These are phyloP conservation scores for Turdus rufiventris DNA, from an alignment of 2,113 vertebrate species.

Conservation along the genomic window DNA sequence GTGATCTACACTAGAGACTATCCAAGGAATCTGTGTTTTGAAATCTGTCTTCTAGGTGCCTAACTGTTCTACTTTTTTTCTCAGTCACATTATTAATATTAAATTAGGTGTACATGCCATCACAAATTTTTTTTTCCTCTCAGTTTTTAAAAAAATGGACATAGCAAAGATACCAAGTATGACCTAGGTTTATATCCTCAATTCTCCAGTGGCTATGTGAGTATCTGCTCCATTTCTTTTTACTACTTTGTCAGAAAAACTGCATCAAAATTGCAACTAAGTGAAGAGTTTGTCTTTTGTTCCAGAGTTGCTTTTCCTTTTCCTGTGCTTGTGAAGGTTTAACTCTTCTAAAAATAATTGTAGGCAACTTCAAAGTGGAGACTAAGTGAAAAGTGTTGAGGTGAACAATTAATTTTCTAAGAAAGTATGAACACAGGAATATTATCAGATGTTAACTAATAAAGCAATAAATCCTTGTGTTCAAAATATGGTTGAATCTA, in stretches of 20 bases:
- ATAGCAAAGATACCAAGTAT: not conserved
- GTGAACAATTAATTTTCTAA: not conserved
- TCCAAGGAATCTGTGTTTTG: not conserved
- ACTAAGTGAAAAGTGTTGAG: not conserved
- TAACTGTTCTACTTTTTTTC: not conserved
- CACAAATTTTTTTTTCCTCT: not conserved
- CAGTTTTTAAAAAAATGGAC: not conserved
- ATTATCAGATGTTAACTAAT: not conserved
- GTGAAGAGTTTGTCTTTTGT: not conserved
- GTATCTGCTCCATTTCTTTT: not conserved
- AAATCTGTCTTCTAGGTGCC: not conserved
- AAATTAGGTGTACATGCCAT: not conserved
- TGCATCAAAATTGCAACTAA: not conserved
- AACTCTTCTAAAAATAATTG: not conserved
- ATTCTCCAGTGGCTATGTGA: not conserved
- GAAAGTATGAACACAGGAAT: not conserved
- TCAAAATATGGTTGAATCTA: not conserved
- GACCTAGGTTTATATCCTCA: not conserved
- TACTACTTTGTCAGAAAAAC: not conserved
- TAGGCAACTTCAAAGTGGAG: not conserved
- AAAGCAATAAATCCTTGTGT: not conserved
- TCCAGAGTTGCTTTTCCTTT: not conserved
- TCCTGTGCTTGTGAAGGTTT: not conserved
- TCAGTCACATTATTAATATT: not conserved
- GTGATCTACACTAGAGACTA: not conserved